Conservation (phyloP, 2,888 invertebrate species). For the Zaprionus lineosus region DNA sequence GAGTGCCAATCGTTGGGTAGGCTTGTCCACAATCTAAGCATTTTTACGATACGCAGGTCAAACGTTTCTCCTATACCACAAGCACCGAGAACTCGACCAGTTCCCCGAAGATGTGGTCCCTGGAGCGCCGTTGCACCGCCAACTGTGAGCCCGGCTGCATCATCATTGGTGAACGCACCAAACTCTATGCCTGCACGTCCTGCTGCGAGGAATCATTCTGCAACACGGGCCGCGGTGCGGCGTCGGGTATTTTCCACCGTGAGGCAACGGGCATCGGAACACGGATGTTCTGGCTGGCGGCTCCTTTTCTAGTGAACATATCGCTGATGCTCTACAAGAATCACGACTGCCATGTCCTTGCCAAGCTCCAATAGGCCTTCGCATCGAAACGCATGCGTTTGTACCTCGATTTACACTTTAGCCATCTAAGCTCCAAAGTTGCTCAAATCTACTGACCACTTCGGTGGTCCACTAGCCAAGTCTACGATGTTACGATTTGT, state of each 20-base stretch:
- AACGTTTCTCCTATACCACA: constrained; percentile 91
- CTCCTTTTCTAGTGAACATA: constrained; percentile 64
- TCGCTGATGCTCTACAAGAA: constrained; percentile 64
- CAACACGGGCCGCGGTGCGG: constrained; percentile 87
- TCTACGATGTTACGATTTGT: background rate
- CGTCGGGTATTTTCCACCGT: constrained; percentile 68
- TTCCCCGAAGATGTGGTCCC: constrained; percentile 90
- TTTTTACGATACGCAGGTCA: constrained; percentile 83
- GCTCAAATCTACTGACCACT: constrained; percentile 25
- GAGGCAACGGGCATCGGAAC: constrained; percentile 79
- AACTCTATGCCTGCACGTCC: constrained; percentile 92
- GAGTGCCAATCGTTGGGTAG: constrained; percentile 42
- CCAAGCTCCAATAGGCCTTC: constrained; percentile 26
- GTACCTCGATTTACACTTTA: constrained; percentile 20
- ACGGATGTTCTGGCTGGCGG: constrained; percentile 63
- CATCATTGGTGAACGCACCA: constrained; percentile 93
- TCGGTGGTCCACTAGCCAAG: constrained; percentile 39
- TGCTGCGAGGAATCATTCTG: constrained; percentile 92
- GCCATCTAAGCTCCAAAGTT: constrained; percentile 16
- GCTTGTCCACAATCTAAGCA: background rate
- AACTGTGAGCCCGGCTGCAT: constrained; percentile 94
- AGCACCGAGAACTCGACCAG: constrained; percentile 91
- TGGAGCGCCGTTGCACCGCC: constrained; percentile 91
- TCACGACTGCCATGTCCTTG: constrained; percentile 46
- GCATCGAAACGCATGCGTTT: background rate